Percentiles rank a stretch among this genome's conserved stretches.
Evolutionary conservation across 1,140 invertebrate species (phyloP).

Genomic region (Bombyx mori): DNA sequence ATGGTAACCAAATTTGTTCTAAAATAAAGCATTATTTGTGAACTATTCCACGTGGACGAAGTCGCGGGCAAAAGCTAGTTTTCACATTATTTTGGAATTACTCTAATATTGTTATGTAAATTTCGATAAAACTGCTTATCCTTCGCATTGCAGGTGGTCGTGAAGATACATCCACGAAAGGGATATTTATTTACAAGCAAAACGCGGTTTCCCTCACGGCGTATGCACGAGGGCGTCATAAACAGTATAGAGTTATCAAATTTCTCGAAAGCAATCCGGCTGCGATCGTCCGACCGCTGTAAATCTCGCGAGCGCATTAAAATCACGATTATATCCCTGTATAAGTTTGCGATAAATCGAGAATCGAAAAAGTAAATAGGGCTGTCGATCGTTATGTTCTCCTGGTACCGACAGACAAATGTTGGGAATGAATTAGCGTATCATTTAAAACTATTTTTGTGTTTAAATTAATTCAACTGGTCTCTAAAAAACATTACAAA

Average conservation of each 20-base stretch:
- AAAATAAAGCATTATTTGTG: too few species aligned
- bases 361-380: conserved; percentile 29
- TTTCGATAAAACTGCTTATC: too few species aligned
- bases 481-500: too few species aligned
- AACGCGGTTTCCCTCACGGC: neutral
- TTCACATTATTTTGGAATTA: too few species aligned
- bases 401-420: too few species aligned
- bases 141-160: neutral
- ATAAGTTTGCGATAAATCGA: conserved; percentile 65
- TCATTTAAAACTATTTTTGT: too few species aligned
- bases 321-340: conserved; percentile 64
- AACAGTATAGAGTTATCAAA: conserved; percentile 66
- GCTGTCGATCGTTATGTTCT: conserved; percentile 1
- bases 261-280: conserved; percentile 59
- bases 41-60: too few species aligned
- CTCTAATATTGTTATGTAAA: too few species aligned
- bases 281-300: conserved; percentile 37
- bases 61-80: too few species aligned
- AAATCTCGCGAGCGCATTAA: conserved; percentile 62
- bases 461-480: too few species aligned
- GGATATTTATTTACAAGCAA: neutral
- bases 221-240: conserved; percentile 46
- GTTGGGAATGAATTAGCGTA: too few species aligned
- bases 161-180: neutral
- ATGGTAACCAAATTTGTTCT: too few species aligned